Percentiles rank a stretch among this genome's conserved stretches.
Conservation (phyloP, 2,113 vertebrate species). For the Balaeniceps rex region DNA sequence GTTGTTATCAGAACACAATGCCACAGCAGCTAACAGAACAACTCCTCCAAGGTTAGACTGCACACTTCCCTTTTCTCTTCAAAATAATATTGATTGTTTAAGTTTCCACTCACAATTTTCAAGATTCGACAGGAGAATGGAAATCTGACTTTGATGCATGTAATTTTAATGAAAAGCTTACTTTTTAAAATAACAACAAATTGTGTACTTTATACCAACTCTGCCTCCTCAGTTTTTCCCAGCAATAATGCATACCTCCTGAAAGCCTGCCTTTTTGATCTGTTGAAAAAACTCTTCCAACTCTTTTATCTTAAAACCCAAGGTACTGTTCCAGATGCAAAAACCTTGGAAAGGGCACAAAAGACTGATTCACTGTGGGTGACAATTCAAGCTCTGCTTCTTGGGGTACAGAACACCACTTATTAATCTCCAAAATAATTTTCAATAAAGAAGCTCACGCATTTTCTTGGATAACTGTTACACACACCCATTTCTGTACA, state of each 20-base stretch:
- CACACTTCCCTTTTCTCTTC: not conserved
- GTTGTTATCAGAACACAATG: not conserved
- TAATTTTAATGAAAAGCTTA: not conserved
- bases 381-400: not conserved
- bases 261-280: not conserved
- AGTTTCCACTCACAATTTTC: too few relatives aligned
- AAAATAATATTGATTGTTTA: not conserved
- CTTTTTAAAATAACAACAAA: not conserved
- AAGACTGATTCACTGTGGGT: not conserved
- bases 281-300: not conserved
- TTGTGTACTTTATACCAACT: not conserved
- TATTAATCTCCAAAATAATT: not conserved
- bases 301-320: not conserved
- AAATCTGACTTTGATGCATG: not conserved
- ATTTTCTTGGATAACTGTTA: not conserved
- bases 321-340: not conserved
- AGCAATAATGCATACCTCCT: not conserved
- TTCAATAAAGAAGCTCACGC: not conserved
- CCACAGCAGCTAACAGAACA: not conserved
- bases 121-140: not conserved
- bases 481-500: not conserved
- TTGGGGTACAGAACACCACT: not conserved
- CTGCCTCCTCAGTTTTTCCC: not conserved
- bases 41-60: not conserved
- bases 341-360: not conserved